phyloP scores from a whole-genome alignment of 23 tunicate species.

The Ciona savignyi region DNA sequence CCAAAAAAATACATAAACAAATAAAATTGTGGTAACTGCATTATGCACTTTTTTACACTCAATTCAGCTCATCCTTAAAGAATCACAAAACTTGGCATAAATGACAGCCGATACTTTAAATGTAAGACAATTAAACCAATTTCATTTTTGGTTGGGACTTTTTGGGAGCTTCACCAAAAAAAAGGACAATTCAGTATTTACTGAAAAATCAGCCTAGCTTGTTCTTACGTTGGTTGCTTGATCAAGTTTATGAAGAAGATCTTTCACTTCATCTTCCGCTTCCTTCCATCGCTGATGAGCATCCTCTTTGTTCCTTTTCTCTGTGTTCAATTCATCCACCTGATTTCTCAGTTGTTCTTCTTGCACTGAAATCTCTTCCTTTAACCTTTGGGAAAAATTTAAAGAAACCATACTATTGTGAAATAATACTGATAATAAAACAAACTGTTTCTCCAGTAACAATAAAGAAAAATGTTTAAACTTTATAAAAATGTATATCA shows the following conservation, averaged over 20 bases:
- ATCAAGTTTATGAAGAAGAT: constrained; percentile 34
- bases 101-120: too few relatives aligned
- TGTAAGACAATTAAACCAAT: too few relatives aligned
- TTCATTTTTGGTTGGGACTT: too few relatives aligned
- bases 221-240: not conserved
- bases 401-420: not conserved
- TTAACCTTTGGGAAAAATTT: constrained; percentile 28
- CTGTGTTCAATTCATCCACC: constrained; percentile 22
- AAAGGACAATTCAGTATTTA: too few relatives aligned
- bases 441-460: not conserved
- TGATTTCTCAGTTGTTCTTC: constrained; percentile 30
- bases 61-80: too few relatives aligned
- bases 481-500: too few relatives aligned
- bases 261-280: constrained; percentile 70
- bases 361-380: constrained; percentile 49
- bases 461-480: not conserved
- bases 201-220: too few relatives aligned
- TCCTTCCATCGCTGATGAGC: constrained; percentile 56
- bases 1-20: too few relatives aligned
- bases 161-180: too few relatives aligned
- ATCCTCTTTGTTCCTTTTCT: constrained; percentile 29
- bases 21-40: too few relatives aligned
- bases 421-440: not conserved
- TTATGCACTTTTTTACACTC: too few relatives aligned
- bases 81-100: too few relatives aligned